Conservation (phyloP, 2,797 vertebrate genomes). For the Notolabrus celidotus region DNA sequence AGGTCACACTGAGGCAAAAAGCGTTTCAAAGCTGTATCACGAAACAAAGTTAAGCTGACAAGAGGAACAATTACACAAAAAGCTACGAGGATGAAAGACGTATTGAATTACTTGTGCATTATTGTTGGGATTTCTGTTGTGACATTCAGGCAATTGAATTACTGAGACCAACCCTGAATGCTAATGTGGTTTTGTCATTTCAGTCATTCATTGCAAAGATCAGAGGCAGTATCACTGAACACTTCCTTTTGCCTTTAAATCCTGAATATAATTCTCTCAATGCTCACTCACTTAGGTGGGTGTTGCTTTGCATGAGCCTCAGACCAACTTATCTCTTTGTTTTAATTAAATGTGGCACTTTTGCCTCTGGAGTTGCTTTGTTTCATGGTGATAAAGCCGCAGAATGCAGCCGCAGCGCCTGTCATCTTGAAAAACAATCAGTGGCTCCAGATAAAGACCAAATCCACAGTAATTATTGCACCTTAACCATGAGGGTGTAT, state of each 20-base stretch:
- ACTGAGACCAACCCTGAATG: constrained; percentile 7
- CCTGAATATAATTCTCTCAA: constrained; percentile 8
- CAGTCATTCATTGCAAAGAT: constrained; percentile 19
- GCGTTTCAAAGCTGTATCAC: constrained; percentile 24
- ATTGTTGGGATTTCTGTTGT: constrained; percentile 26
- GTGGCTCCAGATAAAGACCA: constrained; percentile 63
- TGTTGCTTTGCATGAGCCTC: constrained; percentile 53
- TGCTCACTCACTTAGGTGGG: constrained; percentile 28
- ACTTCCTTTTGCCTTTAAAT: constrained; percentile 26
- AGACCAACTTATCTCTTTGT: constrained; percentile 62
- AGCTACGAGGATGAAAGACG: constrained; percentile 28
- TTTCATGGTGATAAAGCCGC: constrained; percentile 62
- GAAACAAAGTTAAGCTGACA: constrained; percentile 25
- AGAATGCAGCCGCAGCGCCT: constrained; percentile 60
- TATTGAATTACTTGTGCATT: constrained; percentile 8
- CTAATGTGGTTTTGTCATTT: constrained; percentile 25
- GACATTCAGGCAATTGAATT: constrained; percentile 32
- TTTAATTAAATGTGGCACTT: constrained; percentile 65
- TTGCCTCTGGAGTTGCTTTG: constrained; percentile 57
- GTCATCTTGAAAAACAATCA: constrained; percentile 69
- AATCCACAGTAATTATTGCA: constrained; percentile 68
- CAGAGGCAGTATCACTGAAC: constrained; percentile 17
- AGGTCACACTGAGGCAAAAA: constrained; percentile 15
- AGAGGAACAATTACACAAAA: constrained; percentile 31
- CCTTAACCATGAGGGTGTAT: constrained; percentile 66